Conservation (phyloP, 2,797 vertebrate species). For the Poecile montanus region DNA sequence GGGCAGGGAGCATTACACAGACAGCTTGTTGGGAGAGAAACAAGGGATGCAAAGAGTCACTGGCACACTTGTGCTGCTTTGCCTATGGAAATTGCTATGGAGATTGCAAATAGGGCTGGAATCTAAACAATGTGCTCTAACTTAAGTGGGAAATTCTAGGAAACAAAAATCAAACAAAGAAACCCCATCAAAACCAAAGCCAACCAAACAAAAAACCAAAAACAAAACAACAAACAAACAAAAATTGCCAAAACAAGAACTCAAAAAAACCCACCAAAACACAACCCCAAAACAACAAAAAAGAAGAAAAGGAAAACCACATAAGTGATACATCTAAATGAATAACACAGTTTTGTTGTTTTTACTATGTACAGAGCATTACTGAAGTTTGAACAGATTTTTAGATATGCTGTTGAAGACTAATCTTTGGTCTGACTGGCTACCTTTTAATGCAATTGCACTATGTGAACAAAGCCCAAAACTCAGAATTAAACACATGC, state of each 20-base stretch:
- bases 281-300: too few species aligned
- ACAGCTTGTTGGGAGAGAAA: not conserved
- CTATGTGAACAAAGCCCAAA: not conserved
- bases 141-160: not conserved
- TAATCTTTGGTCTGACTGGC: not conserved
- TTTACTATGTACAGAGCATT: not conserved
- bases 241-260: not conserved
- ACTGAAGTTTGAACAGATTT: not conserved
- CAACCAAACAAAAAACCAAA: not conserved
- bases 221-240: not conserved
- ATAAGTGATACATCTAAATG: not conserved
- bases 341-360: not conserved
- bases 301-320: fast-evolving
- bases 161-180: not conserved
- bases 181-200: not conserved
- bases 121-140: not conserved
- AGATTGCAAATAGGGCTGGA: not conserved
- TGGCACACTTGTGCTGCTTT: not conserved
- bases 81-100: not conserved
- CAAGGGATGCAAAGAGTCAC: not conserved
- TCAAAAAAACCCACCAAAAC: not conserved
- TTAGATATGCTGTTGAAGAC: not conserved
- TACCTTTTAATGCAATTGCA: not conserved
- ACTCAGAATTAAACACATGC: not conserved
- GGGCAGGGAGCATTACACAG: not conserved